Conservation (phyloP, 64 coral and sea anemone species). For the Montipora sp. region DNA sequence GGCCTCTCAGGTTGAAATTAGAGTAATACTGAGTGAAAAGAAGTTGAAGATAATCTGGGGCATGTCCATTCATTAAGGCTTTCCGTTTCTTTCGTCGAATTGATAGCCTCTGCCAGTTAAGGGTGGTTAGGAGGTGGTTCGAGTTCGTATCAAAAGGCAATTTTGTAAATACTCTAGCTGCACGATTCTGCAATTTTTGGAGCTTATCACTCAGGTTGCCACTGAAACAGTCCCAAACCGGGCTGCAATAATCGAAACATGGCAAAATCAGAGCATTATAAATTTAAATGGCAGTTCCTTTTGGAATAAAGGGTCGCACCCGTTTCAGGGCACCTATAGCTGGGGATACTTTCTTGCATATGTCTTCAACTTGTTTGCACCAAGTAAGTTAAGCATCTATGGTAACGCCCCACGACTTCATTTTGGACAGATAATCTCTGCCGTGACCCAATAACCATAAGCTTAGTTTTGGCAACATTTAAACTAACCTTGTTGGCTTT, state of each 20-base stretch:
- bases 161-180: slow-evolving; percentile 38
- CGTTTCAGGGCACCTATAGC: slow-evolving; percentile 54
- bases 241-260: slow-evolving; percentile 35
- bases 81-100: slow-evolving; percentile 18
- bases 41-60: too few species aligned
- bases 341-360: slow-evolving; percentile 16
- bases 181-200: slow-evolving; percentile 58
- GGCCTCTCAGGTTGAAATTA: too few species aligned
- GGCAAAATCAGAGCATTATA: slow-evolving; percentile 34
- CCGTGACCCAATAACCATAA: too few species aligned
- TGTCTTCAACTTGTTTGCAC: slow-evolving; percentile 24
- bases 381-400: slow-evolving; percentile 9
- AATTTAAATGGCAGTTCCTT: slow-evolving; percentile 11
- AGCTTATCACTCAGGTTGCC: slow-evolving; percentile 16
- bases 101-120: slow-evolving; percentile 30
- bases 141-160: slow-evolving; percentile 6
- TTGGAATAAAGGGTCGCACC: slow-evolving; percentile 34
- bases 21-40: too few species aligned
- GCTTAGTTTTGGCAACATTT: too few species aligned
- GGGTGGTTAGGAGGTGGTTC: neutral
- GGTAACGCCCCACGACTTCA: too few species aligned
- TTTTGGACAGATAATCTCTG: too few species aligned
- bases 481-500: too few species aligned
- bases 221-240: slow-evolving; percentile 29
- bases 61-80: neutral